Evolutionary conservation across 2,888 invertebrate genomes (phyloP), one percentile per base, ranked within the genome.

Genomic region (Odontocerum albicorne): DNA sequence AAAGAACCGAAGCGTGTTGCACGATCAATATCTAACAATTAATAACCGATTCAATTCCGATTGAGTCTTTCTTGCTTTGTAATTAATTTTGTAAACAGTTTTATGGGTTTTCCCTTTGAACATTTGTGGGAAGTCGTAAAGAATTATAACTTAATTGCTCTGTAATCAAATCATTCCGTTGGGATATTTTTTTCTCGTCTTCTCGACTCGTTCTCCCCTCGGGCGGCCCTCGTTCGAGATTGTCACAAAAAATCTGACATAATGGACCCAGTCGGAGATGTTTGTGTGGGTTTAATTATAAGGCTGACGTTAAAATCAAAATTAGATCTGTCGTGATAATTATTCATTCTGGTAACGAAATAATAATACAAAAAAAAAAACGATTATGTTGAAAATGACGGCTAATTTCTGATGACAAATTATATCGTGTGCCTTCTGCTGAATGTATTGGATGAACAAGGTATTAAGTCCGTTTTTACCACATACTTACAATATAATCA

Each of bases 131-230:
- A 50, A 42, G 52, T 52, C 52, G 45, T 59, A 55, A 59, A 59
- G 49, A 49, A 55, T 59, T 59, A 59, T 55, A 55, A 51, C 59
- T 59, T 59, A 59, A 59, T 59, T 59, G 50, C 55, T 44, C 36
- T 49, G 50, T 55, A 59, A 59, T 59, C 55, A 55, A 32, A 55
- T 50, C 20, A 43, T 44, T 52, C 46, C 51, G 47, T 50, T n/a
- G 15, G 10, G 19, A 32, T 22, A 47, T 49, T 43, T 44, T 35
- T 49, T 38, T 55, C 44, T 46, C 33, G 13, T 46, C 21, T 46
- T 35, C 46, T 44, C 21, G 39, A 50, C 45, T 55, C 43, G 49
- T 45, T 42, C 16, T 27, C 32, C 46, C 43, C 53, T 10, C 43
- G 27, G 39, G 38, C 32, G 21, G 35, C 40, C 17, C 31, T 46